Evolutionary conservation across 2,888 invertebrate species (phyloP).

Genomic region (Oegoconia quadripuncta): DNA sequence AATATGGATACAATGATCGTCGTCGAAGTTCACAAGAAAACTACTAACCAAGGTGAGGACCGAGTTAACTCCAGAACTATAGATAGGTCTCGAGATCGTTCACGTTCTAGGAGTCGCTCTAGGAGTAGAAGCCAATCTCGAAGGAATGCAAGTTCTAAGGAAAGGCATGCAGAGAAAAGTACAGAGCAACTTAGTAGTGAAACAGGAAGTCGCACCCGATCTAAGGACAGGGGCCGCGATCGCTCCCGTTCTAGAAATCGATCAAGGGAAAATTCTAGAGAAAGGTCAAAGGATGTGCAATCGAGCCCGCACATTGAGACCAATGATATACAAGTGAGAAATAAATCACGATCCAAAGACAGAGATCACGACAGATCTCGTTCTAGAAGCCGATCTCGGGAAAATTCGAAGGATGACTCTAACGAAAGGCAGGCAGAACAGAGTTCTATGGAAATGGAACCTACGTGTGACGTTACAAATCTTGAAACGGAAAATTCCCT

Average conservation of each 20-base stretch:
- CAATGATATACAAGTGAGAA: no score
- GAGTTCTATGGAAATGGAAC: no score
- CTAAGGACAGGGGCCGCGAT: slow-evolving; percentile 2
- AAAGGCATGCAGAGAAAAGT: background rate
- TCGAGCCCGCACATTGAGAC: no score
- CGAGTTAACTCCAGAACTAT: background rate
- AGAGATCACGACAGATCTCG: no score
- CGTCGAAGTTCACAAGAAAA: background rate
- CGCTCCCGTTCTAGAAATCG: slow-evolving; percentile 1
- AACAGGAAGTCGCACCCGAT: background rate
- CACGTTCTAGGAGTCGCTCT: slow-evolving; percentile 4
- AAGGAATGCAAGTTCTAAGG: background rate
- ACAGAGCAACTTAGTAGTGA: no score
- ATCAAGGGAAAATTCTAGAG: slow-evolving; percentile 8
- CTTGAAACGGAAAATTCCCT: no score
- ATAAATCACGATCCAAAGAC: background rate
- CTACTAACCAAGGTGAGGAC: slow-evolving; percentile 2
- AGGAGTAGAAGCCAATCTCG: slow-evolving; percentile 4
- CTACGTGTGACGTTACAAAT: no score
- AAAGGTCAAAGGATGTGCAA: background rate
- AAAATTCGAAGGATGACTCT: background rate
- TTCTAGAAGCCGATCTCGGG: background rate
- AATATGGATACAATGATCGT: background rate
- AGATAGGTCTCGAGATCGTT: background rate
- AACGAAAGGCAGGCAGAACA: no score